phyloP scores from a whole-genome alignment of 92 coral and sea anemone genomes.

The Paramuricea clavata region DNA sequence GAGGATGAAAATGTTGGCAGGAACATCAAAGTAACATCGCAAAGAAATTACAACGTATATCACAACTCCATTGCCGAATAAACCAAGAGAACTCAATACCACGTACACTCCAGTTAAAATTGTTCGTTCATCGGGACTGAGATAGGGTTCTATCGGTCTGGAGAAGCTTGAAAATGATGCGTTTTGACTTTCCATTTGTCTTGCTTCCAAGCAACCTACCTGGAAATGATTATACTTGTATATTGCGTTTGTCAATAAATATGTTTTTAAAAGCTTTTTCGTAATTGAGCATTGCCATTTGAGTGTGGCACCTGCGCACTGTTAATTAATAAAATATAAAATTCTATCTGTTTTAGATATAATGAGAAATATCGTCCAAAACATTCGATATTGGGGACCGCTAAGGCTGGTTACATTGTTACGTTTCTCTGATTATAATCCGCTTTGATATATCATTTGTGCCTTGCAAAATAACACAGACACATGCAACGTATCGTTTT shows the following conservation, averaged over 20 bases:
- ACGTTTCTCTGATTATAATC: too few species aligned
- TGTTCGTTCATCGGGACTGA: conserved; percentile 10
- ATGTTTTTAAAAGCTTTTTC: too few species aligned
- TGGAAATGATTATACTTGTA: not conserved
- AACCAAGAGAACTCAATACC: not conserved
- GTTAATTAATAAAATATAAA: too few species aligned
- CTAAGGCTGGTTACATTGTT: too few species aligned
- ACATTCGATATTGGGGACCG: too few species aligned
- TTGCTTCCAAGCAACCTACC: not conserved
- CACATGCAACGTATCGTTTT: too few species aligned
- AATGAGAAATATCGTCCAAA: too few species aligned
- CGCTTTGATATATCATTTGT: too few species aligned
- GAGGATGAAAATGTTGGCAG: conserved; percentile 29
- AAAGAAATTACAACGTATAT: conserved; percentile 4
- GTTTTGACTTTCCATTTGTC: not conserved
- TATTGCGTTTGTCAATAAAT: not conserved
- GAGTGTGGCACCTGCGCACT: too few species aligned
- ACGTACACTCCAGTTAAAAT: conserved; percentile 15
- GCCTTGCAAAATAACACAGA: too few species aligned
- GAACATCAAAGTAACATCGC: conserved; percentile 21
- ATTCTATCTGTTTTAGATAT: too few species aligned
- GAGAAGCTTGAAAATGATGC: not conserved
- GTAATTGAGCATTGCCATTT: too few species aligned
- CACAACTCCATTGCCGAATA: conserved; percentile 15
- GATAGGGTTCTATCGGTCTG: not conserved